These are phyloP conservation scores for Temnothorax unifasciatus DNA, from an alignment of 2,888 invertebrate species.

Conservation along the genomic window DNA sequence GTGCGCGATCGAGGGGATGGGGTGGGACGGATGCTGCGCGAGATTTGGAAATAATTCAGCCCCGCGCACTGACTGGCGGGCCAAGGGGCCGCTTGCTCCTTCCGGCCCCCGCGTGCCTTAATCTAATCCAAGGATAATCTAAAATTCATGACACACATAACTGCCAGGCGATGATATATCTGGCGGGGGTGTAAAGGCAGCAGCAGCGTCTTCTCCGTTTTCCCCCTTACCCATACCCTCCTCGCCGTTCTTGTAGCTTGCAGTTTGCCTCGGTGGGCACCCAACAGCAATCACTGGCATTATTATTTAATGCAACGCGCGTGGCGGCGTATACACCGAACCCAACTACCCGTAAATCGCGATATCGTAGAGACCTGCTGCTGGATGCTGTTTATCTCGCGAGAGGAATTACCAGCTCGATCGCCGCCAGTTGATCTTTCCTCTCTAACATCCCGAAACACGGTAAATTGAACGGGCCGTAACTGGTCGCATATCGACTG, in stretches of 20 bases:
- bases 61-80: conserved; percentile 66
- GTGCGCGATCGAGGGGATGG: conserved; percentile 42
- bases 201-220: conserved; percentile 69
- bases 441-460: conserved; percentile 3
- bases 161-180: conserved; percentile 86
- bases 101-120: conserved; percentile 79
- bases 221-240: conserved; percentile 15
- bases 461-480: not conserved
- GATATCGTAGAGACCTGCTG: conserved; percentile 53
- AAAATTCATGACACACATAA: conserved; percentile 86
- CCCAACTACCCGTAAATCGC: conserved; percentile 66
- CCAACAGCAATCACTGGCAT: conserved; percentile 75
- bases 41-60: conserved; percentile 72
- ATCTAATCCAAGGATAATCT: conserved; percentile 85
- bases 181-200: conserved; percentile 80
- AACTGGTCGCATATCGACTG: not conserved
- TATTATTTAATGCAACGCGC: conserved; percentile 80
- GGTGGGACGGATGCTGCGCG: conserved; percentile 44
- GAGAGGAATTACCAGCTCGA: conserved; percentile 30
- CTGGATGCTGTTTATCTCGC: conserved; percentile 29
- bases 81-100: conserved; percentile 72
- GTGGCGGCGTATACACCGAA: conserved; percentile 58
- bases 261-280: conserved; percentile 60
- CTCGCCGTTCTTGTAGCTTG: conserved; percentile 1
- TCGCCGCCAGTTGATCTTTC: conserved; percentile 5